Base-by-base conservation (phyloP, 53 echinoderm and acorn worm species). In the Apostichopus leukothele region DNA sequence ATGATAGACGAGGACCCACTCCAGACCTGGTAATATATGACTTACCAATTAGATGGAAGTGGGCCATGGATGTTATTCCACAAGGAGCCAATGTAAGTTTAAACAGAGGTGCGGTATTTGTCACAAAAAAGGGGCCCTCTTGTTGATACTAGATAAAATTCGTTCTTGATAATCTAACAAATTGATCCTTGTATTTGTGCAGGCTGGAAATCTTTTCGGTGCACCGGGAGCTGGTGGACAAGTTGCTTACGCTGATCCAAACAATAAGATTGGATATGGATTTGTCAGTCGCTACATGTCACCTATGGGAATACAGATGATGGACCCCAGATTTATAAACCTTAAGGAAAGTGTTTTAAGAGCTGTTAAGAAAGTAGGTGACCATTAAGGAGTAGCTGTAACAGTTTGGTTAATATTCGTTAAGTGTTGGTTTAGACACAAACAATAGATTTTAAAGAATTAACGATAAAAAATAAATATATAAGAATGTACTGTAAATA, bases 241-340 rank as follows among this genome's bases (percentile, higher is more conserved):
- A 52, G 54, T 80, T n/a, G 81, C 51, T 21, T 53, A 52, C 13
- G 81, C 81, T n/a, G 81, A 80, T 13, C 81, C 81, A 9, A 50
- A 80, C 6, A 50, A 53, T n/a, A 80, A 80, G 53, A 21, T 80
- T 19, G 51, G 81, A 11, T 80, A 52, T 52, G 81, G 81, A 52
- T 80, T 80, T 52, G 54, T 80, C 81, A 53, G 81, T n/a, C 81
- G 81, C 19, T 80, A 80, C 16, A 80, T 80, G 81, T 52, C 81
- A 12, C 19, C 81, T 3, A 4, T 5, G 16, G 75, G 25, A 9
- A 13, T 75, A 10, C 75, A 75, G 39, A 25, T 75, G 22, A 9
- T 4, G 23, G 75, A 75, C 19, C 75, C 75, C 18, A 75, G 75
- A 27, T 22, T 75, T 1, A 22, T 22, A 6, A 75, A 13, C 1